Conservation (phyloP, 2,888 invertebrate species). For the Drosophila peninsularis region DNA sequence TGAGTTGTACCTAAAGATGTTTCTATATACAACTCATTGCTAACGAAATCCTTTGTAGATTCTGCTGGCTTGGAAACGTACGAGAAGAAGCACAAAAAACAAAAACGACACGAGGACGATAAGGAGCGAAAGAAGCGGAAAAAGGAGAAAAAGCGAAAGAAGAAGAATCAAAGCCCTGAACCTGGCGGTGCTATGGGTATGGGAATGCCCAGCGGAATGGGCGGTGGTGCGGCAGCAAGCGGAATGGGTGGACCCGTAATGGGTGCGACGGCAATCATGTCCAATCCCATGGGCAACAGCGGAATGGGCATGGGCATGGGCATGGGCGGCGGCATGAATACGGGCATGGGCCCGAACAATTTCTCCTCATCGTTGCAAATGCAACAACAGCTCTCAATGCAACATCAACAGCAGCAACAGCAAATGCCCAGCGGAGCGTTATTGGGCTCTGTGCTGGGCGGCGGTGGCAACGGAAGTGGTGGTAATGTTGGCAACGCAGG, state of each 20-base stretch:
- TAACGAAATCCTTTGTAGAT: conserved; percentile 82
- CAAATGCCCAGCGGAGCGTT: conserved; percentile 71
- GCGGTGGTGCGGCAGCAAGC: conserved; percentile 42
- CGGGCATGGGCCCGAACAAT: conserved; percentile 68
- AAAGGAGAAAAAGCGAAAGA: conserved; percentile 98
- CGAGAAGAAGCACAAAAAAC: conserved; percentile 98
- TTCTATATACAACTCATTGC: too few species aligned
- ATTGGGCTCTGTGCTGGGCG: conserved; percentile 66
- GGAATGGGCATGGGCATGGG: conserved; percentile 41
- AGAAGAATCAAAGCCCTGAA: conserved; percentile 96
- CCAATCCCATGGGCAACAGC: conserved; percentile 45
- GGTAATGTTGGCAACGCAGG: conserved; percentile 48
- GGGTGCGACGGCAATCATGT: conserved; percentile 56
- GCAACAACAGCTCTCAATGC: conserved; percentile 67
- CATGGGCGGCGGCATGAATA: conserved; percentile 50
- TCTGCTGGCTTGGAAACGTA: conserved; percentile 91
- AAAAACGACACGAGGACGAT: conserved; percentile 96
- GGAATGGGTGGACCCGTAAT: conserved; percentile 53
- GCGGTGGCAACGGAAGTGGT: conserved; percentile 49
- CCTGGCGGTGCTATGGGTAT: conserved; percentile 81
- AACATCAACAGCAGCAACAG: conserved; percentile 61
- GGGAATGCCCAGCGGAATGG: conserved; percentile 50
- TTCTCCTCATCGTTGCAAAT: conserved; percentile 73
- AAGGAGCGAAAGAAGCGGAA: conserved; percentile 96
- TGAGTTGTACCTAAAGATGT: conserved; percentile 72